Conservation (phyloP, 2,888 invertebrate genomes). For the Pilophorus perplexus region DNA sequence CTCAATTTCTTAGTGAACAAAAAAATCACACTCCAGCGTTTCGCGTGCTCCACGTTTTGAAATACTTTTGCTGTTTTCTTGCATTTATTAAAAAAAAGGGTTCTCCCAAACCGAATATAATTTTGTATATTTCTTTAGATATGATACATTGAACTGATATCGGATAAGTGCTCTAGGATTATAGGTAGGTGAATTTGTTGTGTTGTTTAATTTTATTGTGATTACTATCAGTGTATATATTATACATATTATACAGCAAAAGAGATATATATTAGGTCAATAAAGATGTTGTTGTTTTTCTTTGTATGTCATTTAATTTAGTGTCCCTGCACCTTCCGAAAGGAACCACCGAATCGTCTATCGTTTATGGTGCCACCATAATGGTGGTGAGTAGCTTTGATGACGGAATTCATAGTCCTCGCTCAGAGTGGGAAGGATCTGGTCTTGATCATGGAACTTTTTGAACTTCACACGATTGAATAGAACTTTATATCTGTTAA, state of each 20-base stretch:
- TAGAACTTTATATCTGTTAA: no score
- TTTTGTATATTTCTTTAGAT: slow-evolving; percentile 37
- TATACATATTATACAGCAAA: slow-evolving; percentile 29
- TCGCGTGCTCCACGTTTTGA: slow-evolving; percentile 29
- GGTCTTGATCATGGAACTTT: no score
- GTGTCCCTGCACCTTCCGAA: neutral
- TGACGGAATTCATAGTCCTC: no score
- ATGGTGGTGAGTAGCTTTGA: no score
- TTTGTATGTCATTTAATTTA: neutral
- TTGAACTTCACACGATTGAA: no score
- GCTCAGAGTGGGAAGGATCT: no score
- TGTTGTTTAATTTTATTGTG: slow-evolving; percentile 34
- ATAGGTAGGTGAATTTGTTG: slow-evolving; percentile 21
- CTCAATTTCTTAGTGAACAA: no score
- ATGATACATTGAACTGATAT: slow-evolving; percentile 39
- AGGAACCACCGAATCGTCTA: no score
- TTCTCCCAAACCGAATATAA: slow-evolving; percentile 19
- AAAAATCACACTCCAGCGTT: no score
- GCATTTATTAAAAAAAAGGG: slow-evolving; percentile 33
- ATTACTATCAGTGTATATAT: slow-evolving; percentile 32
- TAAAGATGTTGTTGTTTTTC: slow-evolving; percentile 40
- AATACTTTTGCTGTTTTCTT: slow-evolving; percentile 34
- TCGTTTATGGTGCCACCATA: no score
- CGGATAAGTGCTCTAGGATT: slow-evolving; percentile 35
- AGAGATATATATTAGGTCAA: slow-evolving; percentile 36